These are phyloP conservation scores for Heterodera filipjevi DNA, from an alignment of 2,888 invertebrate genomes.

Conservation along the genomic window DNA sequence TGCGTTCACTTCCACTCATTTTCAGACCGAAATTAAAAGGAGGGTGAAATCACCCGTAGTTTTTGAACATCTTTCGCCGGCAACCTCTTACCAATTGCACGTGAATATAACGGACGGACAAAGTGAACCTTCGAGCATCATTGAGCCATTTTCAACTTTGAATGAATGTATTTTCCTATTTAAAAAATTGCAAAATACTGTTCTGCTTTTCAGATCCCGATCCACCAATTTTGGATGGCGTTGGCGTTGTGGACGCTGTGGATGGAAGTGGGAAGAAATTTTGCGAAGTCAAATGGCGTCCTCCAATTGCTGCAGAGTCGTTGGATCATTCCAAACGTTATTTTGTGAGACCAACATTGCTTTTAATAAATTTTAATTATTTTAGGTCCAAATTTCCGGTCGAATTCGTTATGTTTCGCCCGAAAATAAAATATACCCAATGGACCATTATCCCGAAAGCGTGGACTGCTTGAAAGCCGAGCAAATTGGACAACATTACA, in stretches of 20 bases:
- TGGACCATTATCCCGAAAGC: conserved; percentile 52
- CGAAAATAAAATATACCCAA: conserved; percentile 40
- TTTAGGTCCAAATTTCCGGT: conserved; percentile 52
- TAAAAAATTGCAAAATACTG: background rate
- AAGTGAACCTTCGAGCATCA: conserved; percentile 53
- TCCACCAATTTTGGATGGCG: conserved; percentile 55
- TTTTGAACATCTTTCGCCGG: conserved; percentile 48
- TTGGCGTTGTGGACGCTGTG: conserved; percentile 49
- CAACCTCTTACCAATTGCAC: conserved; percentile 61
- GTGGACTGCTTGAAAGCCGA: conserved; percentile 56
- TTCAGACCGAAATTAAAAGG: conserved; percentile 39
- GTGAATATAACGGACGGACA: conserved; percentile 56
- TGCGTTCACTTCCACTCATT: background rate
- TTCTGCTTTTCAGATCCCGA: conserved; percentile 49
- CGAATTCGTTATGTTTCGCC: conserved; percentile 46
- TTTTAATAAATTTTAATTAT: conserved; percentile 3
- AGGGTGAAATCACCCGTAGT: conserved; percentile 45
- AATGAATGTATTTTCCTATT: conserved; percentile 49
- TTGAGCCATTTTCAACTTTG: conserved; percentile 56
- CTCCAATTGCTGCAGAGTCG: conserved; percentile 45
- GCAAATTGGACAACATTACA: conserved; percentile 34
- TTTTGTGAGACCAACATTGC: conserved; percentile 18
- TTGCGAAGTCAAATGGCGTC: conserved; percentile 63
- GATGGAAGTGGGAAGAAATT: conserved; percentile 42
- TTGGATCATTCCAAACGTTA: conserved; percentile 53